Evolutionary conservation across 1,140 invertebrate genomes (phyloP), one percentile per base, ranked within the genome.

Genomic region (Sycophila sp.): DNA sequence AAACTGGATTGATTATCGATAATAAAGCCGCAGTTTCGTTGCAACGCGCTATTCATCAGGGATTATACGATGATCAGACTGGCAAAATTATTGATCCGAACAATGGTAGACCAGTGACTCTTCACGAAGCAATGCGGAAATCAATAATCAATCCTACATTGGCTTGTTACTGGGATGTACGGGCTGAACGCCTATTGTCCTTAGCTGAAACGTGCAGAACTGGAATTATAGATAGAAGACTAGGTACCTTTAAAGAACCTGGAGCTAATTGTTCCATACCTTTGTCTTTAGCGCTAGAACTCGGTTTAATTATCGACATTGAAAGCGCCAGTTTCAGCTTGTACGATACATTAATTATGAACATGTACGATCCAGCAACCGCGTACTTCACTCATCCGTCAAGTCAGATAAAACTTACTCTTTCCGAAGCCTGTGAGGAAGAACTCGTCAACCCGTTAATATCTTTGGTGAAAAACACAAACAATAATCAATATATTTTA

Each of bases 31-130:
- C 93, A 1, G 89, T 96, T n/a, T 95, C 94, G 6, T 80, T 97
- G 32, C 95, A 96, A 79, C 87, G 93, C 81, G 93, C 94, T 1
- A 91, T 97, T 51, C 94, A 96, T 82, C 93, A 95, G 85, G 95
- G 95, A 2, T 83, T 95, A 0, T 96, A 96, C 78, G 91, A 94
- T 75, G 92, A 94, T 60, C 86, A 88, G 60, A 91, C 89, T 1
- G 94, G 95, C n/a, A 93, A 94, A 86, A 89, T 98, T 24, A 89
- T 90, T 22, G 94, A 97, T 86, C 91, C 93, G 11, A 88, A 88
- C 32, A 93, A 91, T 2, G 92, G 91, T 24, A 89, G 92, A 64
- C 89, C 91, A 76, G 91, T 96, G 7, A 94, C 94, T 17, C 81
- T 98, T 11, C 91, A 95, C 74, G 94, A 97, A 85, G 91, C 94